Evolutionary conservation across 2,797 vertebrate genomes (phyloP).

Genomic region (Myoxocephalus aenaeus): DNA sequence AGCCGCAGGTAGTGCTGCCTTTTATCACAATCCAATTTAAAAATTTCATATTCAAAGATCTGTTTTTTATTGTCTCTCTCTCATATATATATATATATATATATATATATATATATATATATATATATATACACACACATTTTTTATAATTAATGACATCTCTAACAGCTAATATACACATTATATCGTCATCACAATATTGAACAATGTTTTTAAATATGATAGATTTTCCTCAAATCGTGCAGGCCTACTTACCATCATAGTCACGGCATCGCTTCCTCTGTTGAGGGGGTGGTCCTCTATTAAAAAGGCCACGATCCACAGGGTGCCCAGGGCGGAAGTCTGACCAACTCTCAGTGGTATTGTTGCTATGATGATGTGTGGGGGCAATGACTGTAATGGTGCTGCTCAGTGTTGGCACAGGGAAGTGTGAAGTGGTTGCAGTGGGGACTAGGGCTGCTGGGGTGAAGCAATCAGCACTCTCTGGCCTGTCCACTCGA

Average conservation of each 20-base stretch:
- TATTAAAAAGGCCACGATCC: constrained; percentile 89
- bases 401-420: constrained; percentile 95
- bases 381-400: constrained; percentile 96
- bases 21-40: not conserved
- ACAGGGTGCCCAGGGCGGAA: constrained; percentile 91
- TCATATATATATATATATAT: too few relatives aligned
- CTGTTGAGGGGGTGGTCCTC: constrained; percentile 88
- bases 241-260: constrained; percentile 75
- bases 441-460: constrained; percentile 86
- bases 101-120: too few relatives aligned
- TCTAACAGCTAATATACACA: not conserved
- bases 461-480: constrained; percentile 88
- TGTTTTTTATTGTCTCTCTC: not conserved
- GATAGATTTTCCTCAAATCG: not conserved
- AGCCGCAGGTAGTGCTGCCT: not conserved
- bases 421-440: constrained; percentile 91
- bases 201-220: not conserved
- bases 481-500: constrained; percentile 88
- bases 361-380: constrained; percentile 93
- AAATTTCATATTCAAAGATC: not conserved
- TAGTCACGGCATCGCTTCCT: constrained; percentile 98
- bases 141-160: not conserved
- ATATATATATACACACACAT: too few relatives aligned
- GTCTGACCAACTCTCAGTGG: constrained; percentile 96
- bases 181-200: not conserved